These are phyloP conservation scores for Umimayanthus kanabou DNA, from an alignment of 92 coral and sea anemone genomes.

Conservation along the genomic window DNA sequence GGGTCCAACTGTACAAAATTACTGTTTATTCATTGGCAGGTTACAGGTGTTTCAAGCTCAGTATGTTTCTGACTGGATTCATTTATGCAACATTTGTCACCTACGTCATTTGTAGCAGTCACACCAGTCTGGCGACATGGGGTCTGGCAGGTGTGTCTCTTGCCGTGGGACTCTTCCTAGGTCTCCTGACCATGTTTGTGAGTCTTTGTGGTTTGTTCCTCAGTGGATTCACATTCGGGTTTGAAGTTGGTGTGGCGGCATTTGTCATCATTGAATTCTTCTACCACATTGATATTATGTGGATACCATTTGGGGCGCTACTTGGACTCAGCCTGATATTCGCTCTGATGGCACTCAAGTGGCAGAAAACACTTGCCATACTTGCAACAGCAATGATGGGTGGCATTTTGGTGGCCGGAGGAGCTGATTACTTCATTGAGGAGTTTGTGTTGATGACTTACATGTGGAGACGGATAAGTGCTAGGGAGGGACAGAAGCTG, in stretches of 20 bases:
- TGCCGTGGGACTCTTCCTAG: conserved; percentile 90
- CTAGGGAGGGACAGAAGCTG: conserved; percentile 52
- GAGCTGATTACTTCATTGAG: conserved; percentile 84
- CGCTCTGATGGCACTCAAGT: conserved; percentile 72
- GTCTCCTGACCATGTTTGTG: conserved; percentile 86
- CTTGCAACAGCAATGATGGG: conserved; percentile 86
- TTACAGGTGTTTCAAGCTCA: conserved; percentile 84
- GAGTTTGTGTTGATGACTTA: conserved; percentile 75
- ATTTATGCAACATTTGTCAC: conserved; percentile 90
- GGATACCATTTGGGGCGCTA: conserved; percentile 93
- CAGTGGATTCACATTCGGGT: conserved; percentile 91
- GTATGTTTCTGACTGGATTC: conserved; percentile 84
- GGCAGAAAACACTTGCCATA: conserved; percentile 85
- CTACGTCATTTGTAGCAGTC: conserved; percentile 73
- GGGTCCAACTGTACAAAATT: neutral
- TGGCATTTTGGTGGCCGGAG: conserved; percentile 71
- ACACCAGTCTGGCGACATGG: conserved; percentile 76
- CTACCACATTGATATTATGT: conserved; percentile 64
- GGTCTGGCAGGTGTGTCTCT: conserved; percentile 86
- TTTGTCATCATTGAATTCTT: conserved; percentile 70
- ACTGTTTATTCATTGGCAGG: conserved; percentile 58
- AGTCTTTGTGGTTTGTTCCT: conserved; percentile 88
- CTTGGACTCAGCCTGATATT: conserved; percentile 78
- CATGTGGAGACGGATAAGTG: conserved; percentile 85
- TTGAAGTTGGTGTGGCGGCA: conserved; percentile 76